Conservation (phyloP, 2,797 vertebrate genomes). For the Anguilla obscura region DNA sequence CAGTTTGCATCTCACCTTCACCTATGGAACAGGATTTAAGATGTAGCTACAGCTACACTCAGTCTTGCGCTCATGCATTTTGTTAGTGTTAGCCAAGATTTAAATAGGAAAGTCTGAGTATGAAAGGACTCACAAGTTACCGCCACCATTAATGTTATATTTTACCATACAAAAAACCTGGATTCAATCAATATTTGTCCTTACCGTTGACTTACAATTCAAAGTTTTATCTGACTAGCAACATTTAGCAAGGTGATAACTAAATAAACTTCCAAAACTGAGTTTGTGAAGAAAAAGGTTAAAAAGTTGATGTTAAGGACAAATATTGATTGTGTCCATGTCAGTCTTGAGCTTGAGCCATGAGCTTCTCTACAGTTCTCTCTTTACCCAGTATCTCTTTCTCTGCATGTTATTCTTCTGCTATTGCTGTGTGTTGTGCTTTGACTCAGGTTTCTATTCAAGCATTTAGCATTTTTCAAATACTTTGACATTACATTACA, state of each 20-base stretch:
- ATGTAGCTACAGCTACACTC: too few species aligned
- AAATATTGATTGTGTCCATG: not conserved
- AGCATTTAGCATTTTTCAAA: slow-evolving; percentile 30
- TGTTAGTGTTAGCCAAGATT: too few species aligned
- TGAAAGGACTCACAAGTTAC: too few species aligned
- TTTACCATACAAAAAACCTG: too few species aligned
- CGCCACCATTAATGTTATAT: too few species aligned
- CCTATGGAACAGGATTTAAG: too few species aligned
- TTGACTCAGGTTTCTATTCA: not conserved
- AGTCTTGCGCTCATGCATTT: too few species aligned
- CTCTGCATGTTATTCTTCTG: not conserved
- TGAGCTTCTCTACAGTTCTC: not conserved
- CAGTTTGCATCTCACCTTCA: not conserved
- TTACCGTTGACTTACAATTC: not conserved
- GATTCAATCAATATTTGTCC: not conserved
- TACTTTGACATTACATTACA: too few species aligned
- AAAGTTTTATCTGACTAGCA: not conserved
- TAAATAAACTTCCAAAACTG: not conserved
- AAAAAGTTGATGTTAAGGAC: too few species aligned
- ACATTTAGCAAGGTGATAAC: not conserved
- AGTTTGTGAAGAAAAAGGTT: not conserved
- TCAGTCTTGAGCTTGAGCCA: not conserved
- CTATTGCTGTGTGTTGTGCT: not conserved
- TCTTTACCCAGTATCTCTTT: not conserved
- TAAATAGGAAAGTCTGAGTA: too few species aligned